Base-by-base conservation (phyloP, 2,113 vertebrate genomes). In the Sylvietta virens region DNA sequence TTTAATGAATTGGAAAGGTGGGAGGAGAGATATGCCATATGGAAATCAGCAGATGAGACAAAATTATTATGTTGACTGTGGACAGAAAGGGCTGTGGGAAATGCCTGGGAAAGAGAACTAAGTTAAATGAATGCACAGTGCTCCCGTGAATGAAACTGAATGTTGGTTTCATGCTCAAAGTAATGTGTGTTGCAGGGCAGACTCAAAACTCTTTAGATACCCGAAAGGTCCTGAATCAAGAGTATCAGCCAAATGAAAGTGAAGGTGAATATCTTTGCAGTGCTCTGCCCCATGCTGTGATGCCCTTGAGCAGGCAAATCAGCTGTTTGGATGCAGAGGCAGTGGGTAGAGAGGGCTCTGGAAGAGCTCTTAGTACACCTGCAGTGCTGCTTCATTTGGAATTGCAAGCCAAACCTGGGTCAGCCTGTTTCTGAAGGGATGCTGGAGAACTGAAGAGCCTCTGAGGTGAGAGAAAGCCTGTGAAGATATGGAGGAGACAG, bases 1-100 rank as follows among this genome's bases (percentile, higher is more conserved):
- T 93, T 96, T 96, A 96, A 96, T 92, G 86, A 86, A 76, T 93
- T 88, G 82, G 86, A 84, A 93, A 72, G 65, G 88, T 92, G 81
- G 81, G 81, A 94, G 83, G 92, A 93, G 40, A 96, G 77, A 81
- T 35, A 83, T 1, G 19, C 92, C 0, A 0, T 48, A 81, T 51
- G 56, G 80, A 93, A 92, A 92, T 84, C 60, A 92, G 76, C 69
- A 88, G 62, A 78, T 66, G 78, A 93, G 90, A 93, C 56, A 48
- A 82, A 82, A 84, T 86, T 92, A 78, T 74, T 92, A 81, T 39
- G 57, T 81, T 81, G 70, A 18, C 61, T 90, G 48, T 48, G 69
- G 64, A 67, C 85, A 71, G 80, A 86, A 88, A 74, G 44, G 57
- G 37, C 53, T 95, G 47, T 64, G 51, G 56, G 71, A 47, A 93